Evolutionary conservation across 2,113 vertebrate genomes (phyloP).

Genomic region (Motacilla tschutschensis): DNA sequence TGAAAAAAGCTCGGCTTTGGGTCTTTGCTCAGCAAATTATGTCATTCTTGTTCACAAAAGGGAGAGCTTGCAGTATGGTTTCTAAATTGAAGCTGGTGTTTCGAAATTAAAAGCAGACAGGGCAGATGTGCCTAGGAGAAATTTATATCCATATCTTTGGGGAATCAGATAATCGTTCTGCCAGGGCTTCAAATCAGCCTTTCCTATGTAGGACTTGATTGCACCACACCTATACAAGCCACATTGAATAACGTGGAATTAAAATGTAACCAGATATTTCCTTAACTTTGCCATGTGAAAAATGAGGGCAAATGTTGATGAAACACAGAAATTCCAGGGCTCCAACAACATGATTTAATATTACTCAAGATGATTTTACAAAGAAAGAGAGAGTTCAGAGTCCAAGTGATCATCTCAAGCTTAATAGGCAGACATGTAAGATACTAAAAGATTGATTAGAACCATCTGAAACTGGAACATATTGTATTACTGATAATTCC

Average conservation of each 20-base stretch:
- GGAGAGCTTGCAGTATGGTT: slow-evolving; percentile 58
- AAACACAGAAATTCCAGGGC: slow-evolving; percentile 36
- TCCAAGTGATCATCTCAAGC: background rate
- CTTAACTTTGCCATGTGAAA: slow-evolving; percentile 55
- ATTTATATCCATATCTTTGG: slow-evolving; percentile 69
- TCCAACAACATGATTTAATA: slow-evolving; percentile 37
- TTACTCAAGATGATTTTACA: slow-evolving; percentile 42
- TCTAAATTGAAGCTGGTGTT: slow-evolving; percentile 75
- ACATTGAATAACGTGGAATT: slow-evolving; percentile 54
- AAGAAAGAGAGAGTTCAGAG: slow-evolving; percentile 26
- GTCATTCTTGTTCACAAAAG: slow-evolving; percentile 76
- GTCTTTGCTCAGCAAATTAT: slow-evolving; percentile 70
- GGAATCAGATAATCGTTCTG: slow-evolving; percentile 71
- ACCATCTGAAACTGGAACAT: slow-evolving; percentile 37
- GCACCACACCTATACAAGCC: slow-evolving; percentile 71
- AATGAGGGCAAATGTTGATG: slow-evolving; percentile 44
- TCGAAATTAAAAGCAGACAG: slow-evolving; percentile 80
- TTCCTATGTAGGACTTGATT: slow-evolving; percentile 59
- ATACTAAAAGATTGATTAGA: slow-evolving; percentile 13
- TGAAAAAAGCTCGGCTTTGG: slow-evolving; percentile 67
- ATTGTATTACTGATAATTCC: slow-evolving; percentile 52
- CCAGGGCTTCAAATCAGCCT: slow-evolving; percentile 73
- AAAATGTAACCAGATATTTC: slow-evolving; percentile 69
- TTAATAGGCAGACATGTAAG: slow-evolving; percentile 38
- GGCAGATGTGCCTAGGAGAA: slow-evolving; percentile 75